A percentile compares a stretch with the other conserved stretches of the same genome.
Evolutionary conservation across 2,797 vertebrate species (phyloP).

Genomic region (Zalophus californianus): DNA sequence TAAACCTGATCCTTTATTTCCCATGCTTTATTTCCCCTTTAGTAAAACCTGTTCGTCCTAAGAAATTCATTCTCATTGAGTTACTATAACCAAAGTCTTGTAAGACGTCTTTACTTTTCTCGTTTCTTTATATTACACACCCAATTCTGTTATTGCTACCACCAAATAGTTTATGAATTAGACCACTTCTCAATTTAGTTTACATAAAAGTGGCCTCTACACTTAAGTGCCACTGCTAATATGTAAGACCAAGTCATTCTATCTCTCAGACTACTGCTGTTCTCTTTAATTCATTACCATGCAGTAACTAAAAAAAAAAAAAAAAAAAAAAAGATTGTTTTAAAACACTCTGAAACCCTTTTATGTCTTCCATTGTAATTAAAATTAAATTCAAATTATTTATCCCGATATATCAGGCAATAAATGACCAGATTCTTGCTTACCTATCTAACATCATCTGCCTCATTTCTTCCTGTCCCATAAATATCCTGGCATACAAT

Average conservation of each 20-base stretch:
- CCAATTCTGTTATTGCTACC: neutral
- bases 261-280: neutral
- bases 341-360: neutral
- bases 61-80: neutral
- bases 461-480: neutral
- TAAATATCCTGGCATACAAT: neutral
- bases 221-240: neutral
- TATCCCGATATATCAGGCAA: neutral
- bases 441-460: neutral
- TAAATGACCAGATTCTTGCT: neutral
- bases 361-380: neutral
- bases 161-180: constrained; percentile 11
- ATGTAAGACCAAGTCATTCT: neutral
- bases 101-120: neutral
- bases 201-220: neutral
- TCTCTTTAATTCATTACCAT: neutral
- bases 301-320: neutral
- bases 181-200: neutral
- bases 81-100: neutral
- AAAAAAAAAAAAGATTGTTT: neutral
- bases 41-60: neutral
- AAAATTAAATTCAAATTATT: neutral
- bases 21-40: neutral
- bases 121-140: neutral
- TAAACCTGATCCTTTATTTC: neutral